Conservation (phyloP, 1,140 invertebrate species). For the Portunus trituberculatus region DNA sequence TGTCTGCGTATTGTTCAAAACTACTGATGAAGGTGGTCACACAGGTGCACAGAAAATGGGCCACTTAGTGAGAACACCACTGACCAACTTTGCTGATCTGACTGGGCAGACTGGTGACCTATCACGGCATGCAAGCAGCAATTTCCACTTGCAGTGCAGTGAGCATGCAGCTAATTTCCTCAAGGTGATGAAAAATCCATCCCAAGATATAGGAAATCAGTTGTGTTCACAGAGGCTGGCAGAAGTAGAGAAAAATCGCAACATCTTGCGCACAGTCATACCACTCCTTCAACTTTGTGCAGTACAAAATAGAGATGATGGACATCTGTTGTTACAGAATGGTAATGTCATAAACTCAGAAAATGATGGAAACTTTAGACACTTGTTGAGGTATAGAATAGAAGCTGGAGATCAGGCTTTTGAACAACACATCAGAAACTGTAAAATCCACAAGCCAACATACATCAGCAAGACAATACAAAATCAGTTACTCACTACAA, state of each 20-base stretch:
- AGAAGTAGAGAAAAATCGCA: conserved; percentile 23
- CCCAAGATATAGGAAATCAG: conserved; percentile 22
- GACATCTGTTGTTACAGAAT: not conserved
- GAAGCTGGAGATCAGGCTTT: conserved; percentile 3
- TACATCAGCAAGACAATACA: conserved; percentile 41
- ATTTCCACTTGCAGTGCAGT: conserved; percentile 34
- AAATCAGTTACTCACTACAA: conserved; percentile 38
- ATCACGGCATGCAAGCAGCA: conserved; percentile 27
- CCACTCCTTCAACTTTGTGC: conserved; percentile 17
- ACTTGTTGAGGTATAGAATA: conserved; percentile 36
- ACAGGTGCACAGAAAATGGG: conserved; percentile 36
- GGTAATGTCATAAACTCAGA: conserved; percentile 30
- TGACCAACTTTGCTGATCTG: conserved; percentile 33
- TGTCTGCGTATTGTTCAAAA: conserved; percentile 36
- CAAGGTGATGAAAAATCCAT: conserved; percentile 36
- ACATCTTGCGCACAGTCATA: conserved; percentile 35
- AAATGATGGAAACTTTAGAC: conserved; percentile 39
- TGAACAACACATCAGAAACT: conserved; percentile 27
- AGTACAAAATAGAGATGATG: conserved; percentile 22
- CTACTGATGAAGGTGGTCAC: conserved; percentile 32
- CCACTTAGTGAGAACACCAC: conserved; percentile 23
- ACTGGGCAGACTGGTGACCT: conserved; percentile 35
- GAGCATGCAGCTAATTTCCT: conserved; percentile 31
- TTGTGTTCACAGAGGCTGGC: not conserved
- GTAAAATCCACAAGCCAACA: conserved; percentile 35